Percentiles rank a stretch among this genome's conserved stretches.
phyloP scores from a whole-genome alignment of 2,797 vertebrate genomes.

The Coregonus sp. region DNA sequence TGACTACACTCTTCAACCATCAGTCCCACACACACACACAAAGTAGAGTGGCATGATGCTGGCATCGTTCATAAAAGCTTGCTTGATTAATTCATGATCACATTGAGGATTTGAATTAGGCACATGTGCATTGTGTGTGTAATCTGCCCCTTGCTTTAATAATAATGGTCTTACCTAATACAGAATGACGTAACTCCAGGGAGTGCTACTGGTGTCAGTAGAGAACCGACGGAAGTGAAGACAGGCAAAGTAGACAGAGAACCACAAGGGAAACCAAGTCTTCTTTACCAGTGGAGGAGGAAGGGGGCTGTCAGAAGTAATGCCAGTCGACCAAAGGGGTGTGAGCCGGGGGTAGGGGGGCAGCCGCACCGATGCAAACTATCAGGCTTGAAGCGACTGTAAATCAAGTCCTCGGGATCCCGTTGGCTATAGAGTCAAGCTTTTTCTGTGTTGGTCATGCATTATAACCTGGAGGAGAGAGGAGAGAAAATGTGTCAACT shows the following conservation, averaged over 20 bases:
- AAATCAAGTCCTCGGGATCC: slow-evolving; percentile 90
- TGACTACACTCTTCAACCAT: slow-evolving; percentile 1
- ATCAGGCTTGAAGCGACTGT: slow-evolving; percentile 97
- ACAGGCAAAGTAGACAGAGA: slow-evolving; percentile 64
- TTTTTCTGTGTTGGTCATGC: slow-evolving; percentile 94
- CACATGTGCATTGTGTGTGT: slow-evolving; percentile 41
- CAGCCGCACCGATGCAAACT: slow-evolving; percentile 86
- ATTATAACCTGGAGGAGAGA: slow-evolving; percentile 86
- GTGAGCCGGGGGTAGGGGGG: slow-evolving; percentile 72
- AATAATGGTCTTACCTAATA: slow-evolving; percentile 73
- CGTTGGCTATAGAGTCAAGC: slow-evolving; percentile 95
- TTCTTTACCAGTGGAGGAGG: slow-evolving; percentile 66
- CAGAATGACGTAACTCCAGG: slow-evolving; percentile 64
- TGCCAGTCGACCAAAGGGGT: slow-evolving; percentile 62
- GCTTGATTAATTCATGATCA: slow-evolving; percentile 54
- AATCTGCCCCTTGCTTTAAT: slow-evolving; percentile 44
- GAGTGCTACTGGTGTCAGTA: slow-evolving; percentile 48
- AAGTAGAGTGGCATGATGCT: not conserved
- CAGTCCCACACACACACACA: not conserved
- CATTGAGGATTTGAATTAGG: slow-evolving; percentile 53
- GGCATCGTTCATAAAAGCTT: slow-evolving; percentile 8
- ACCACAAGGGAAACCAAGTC: slow-evolving; percentile 55
- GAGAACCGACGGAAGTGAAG: slow-evolving; percentile 62
- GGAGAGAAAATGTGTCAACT: not conserved
- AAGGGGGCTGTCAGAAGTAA: slow-evolving; percentile 68